Base-by-base conservation (phyloP, 2,888 invertebrate species). In the Margaritifera margaritifera region DNA sequence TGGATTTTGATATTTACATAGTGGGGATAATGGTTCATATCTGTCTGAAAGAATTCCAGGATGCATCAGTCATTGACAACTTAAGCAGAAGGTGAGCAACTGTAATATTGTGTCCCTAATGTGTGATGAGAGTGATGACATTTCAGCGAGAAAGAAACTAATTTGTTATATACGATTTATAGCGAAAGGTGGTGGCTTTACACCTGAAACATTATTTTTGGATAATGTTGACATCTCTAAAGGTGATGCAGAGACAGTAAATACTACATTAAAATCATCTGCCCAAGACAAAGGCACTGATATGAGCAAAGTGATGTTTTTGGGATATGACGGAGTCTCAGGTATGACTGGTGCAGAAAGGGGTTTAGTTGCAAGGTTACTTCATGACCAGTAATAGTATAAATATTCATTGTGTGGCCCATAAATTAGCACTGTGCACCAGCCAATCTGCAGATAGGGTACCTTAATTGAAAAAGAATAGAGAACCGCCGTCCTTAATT, bases 401-500 rank as follows among this genome's bases (percentile, higher is more conserved):
- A 18, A 66, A 66, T 31, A 66, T 60, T 20, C 66, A 67, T 24
- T 62, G 67, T 42, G 57, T 63, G 50, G 68, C 68, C n/a, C 63
- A 68, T 25, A 68, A 68, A 56, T 53, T 62, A 19, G 58, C 63
- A 18, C 24, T 63, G 19, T 68, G 68, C 56, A 62, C 63, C 6
- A 56, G 68, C 57, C 56, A 63, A 51, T 55, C 68, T 57, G 57
- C 68, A 27, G 68, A 60, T 51, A 62, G 55, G 62, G 52, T 66
- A 19, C 20, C 66, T 20, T 59, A 58, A 25, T 59, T 60, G 62
- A 62, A 68, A 62, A 66, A 51, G n/a, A 62, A 67, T 50, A 66
- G 27, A 58, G 61, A 67, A 62, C 31, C 50, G 55, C 51, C 60
- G 19, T 61, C 61, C 15, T 53, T 24, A 25, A 62, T 62, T 22